phyloP scores from a whole-genome alignment of 2,113 vertebrate genomes.

The Pygoscelis adeliae region DNA sequence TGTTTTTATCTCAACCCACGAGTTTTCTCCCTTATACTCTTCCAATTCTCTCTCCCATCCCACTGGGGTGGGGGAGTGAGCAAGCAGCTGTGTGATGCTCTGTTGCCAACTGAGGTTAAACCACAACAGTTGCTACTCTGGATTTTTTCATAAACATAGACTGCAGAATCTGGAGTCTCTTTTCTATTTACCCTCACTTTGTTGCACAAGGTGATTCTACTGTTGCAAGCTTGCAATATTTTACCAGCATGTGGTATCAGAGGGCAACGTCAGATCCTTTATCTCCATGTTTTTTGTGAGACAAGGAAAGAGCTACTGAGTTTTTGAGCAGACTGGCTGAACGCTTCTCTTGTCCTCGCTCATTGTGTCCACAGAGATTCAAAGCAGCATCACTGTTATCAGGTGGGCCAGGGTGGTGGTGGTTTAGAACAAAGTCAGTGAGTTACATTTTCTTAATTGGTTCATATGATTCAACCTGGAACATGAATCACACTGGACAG shows the following conservation, averaged over 20 bases:
- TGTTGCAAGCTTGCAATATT: background rate
- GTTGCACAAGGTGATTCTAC: background rate
- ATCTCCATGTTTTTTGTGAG: rapidly evolving
- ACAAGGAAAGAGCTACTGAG: background rate
- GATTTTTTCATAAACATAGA: background rate
- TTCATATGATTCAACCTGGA: background rate
- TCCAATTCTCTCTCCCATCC: too few species aligned
- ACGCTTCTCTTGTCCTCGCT: background rate
- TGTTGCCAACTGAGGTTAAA: too few species aligned
- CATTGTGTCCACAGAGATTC: background rate
- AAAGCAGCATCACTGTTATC: background rate
- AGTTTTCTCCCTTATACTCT: too few species aligned
- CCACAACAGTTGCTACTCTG: background rate
- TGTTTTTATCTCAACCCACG: too few species aligned
- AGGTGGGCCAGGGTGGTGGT: background rate
- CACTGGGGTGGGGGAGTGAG: too few species aligned
- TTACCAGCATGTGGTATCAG: background rate
- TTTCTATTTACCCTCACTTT: background rate
- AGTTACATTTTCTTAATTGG: background rate
- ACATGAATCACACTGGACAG: background rate
- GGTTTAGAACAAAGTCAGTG: background rate
- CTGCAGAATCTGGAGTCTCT: background rate
- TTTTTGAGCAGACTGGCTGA: background rate
- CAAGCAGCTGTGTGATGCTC: too few species aligned
- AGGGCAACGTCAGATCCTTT: background rate